These are phyloP conservation scores for Notiomystis cincta DNA, from an alignment of 2,113 vertebrate genomes.

Conservation along the genomic window DNA sequence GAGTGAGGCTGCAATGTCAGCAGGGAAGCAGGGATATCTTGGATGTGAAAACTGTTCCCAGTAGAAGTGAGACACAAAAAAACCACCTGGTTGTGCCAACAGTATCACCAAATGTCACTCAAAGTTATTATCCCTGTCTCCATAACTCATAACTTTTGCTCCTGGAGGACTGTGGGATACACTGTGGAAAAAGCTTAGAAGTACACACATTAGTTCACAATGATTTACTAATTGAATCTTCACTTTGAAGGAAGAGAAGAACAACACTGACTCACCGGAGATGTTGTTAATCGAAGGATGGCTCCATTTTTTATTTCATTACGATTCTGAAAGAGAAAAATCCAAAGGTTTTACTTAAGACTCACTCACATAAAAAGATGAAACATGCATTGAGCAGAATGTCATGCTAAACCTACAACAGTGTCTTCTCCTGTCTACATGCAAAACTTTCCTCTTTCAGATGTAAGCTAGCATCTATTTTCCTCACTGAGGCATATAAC, in stretches of 20 bases:
- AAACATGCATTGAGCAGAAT: not conserved
- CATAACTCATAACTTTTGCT: not conserved
- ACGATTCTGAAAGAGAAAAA: constrained; percentile 85
- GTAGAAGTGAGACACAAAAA: not conserved
- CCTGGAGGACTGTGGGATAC: not conserved
- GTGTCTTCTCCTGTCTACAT: not conserved
- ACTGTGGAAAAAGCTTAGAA: not conserved
- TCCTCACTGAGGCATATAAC: not conserved
- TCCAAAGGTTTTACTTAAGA: not conserved
- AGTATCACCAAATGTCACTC: not conserved
- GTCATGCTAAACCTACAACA: not conserved
- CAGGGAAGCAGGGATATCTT: not conserved
- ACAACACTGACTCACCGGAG: constrained; percentile 83
- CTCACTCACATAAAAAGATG: not conserved
- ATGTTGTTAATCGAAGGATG: constrained; percentile 91
- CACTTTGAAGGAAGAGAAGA: not conserved
- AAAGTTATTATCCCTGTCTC: not conserved
- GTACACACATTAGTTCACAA: not conserved
- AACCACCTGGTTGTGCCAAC: not conserved
- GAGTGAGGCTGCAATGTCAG: not conserved
- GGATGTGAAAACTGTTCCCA: not conserved
- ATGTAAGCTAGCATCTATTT: not conserved
- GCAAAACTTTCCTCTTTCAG: not conserved
- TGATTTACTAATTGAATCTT: not conserved
- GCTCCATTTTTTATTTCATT: constrained; percentile 98